Conservation (phyloP, 1,140 invertebrate species). For the Hylyphantes graminicola region DNA sequence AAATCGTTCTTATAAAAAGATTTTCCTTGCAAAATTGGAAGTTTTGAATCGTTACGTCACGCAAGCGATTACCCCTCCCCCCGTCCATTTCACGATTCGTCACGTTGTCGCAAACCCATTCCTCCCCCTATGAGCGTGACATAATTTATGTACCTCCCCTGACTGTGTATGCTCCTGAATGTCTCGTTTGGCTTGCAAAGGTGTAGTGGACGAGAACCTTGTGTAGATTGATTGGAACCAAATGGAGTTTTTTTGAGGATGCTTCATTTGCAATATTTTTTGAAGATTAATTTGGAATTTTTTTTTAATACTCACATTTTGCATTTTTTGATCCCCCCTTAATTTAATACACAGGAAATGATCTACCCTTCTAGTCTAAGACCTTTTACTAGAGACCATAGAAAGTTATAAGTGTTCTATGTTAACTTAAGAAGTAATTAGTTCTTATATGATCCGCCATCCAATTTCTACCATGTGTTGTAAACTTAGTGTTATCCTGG, state of each 20-base stretch:
- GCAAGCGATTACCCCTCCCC: no score
- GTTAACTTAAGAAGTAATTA: conserved; percentile 32
- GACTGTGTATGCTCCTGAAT: conserved; percentile 41
- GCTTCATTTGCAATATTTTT: conserved; percentile 40
- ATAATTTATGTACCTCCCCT: no score
- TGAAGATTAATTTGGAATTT: conserved; percentile 20
- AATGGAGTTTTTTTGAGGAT: conserved; percentile 38
- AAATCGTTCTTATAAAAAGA: no score
- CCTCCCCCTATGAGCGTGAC: no score
- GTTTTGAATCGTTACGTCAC: no score
- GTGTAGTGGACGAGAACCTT: conserved; percentile 54
- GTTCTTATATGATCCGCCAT: conserved; percentile 33
- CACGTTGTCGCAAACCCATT: no score
- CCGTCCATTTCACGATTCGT: no score
- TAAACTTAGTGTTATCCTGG: conserved; percentile 36
- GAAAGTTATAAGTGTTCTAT: conserved; percentile 50
- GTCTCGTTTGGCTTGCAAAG: conserved; percentile 38
- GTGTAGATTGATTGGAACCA: conserved; percentile 7
- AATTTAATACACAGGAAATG: conserved; percentile 17
- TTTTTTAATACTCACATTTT: conserved; percentile 26
- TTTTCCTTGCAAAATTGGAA: no score
- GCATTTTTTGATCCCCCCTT: conserved; percentile 13
- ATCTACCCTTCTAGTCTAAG: conserved; percentile 50
- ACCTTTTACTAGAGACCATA: conserved; percentile 41
- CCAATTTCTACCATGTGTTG: conserved; percentile 57